Evolutionary conservation across 2,888 invertebrate species (phyloP).

Genomic region (Lottia scabra): DNA sequence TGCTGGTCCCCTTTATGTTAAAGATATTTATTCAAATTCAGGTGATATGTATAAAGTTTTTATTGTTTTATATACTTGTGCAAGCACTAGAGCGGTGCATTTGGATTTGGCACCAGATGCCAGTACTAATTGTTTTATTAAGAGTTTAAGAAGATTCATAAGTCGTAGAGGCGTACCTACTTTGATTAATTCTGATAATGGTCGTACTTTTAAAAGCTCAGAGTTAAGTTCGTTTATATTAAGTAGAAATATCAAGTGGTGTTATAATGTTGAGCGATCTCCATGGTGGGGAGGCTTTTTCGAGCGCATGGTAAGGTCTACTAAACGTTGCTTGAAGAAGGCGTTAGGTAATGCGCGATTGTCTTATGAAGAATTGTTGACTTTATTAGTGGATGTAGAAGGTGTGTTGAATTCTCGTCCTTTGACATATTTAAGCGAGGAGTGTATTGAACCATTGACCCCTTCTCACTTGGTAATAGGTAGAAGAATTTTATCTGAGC

Average conservation of each 20-base stretch:
- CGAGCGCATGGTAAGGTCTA: not conserved
- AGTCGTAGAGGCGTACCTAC: not conserved
- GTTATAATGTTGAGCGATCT: not conserved
- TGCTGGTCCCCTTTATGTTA: too few relatives aligned
- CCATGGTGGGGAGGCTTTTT: not conserved
- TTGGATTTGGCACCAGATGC: too few relatives aligned
- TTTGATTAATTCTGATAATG: not conserved
- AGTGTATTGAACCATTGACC: not conserved
- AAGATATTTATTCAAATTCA: too few relatives aligned
- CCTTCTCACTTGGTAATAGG: not conserved
- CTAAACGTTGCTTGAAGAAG: not conserved
- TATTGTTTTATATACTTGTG: too few relatives aligned
- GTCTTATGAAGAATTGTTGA: not conserved
- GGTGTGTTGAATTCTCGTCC: not conserved
- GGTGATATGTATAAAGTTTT: too few relatives aligned
- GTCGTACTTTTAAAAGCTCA: not conserved
- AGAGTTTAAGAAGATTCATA: not conserved
- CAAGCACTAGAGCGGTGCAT: too few relatives aligned
- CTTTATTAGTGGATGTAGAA: not conserved
- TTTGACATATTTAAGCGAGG: too few relatives aligned
- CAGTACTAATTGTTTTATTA: too few relatives aligned
- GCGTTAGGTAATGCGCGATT: not conserved
- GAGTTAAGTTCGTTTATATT: not conserved
- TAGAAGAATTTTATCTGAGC: not conserved
- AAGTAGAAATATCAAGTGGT: not conserved